Conservation (phyloP, 1,140 invertebrate species). For the Dufourea novaeangliae region DNA sequence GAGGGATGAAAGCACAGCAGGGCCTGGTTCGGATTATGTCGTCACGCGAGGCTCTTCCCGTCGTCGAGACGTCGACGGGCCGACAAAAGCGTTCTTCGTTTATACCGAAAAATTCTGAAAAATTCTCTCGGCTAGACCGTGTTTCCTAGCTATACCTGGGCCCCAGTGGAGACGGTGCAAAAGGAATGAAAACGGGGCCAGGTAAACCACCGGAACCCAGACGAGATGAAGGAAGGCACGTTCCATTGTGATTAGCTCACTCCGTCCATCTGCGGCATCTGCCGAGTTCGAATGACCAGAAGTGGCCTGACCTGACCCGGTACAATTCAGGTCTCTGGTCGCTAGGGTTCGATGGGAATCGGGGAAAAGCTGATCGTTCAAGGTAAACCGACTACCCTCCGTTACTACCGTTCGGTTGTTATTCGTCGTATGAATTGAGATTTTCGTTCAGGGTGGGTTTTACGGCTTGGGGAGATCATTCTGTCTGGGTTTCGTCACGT, state of each 20-base stretch:
- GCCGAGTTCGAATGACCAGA: constrained; percentile 5
- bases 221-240: constrained; percentile 19
- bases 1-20: neutral
- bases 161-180: too few relatives aligned
- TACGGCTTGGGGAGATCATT: too few relatives aligned
- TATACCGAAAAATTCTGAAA: too few relatives aligned
- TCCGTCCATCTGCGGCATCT: constrained; percentile 36
- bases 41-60: constrained; percentile 24
- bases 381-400: neutral
- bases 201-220: constrained; percentile 40
- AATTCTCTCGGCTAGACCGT: too few relatives aligned
- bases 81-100: constrained; percentile 24
- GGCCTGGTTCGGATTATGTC: constrained; percentile 35
- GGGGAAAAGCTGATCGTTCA: neutral
- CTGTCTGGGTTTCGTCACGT: constrained; percentile 6
- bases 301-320: neutral
- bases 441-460: too few relatives aligned
- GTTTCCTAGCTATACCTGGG: too few relatives aligned
- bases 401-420: neutral
- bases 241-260: constrained; percentile 29
- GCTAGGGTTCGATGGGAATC: constrained; percentile 1
- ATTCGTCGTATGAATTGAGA: neutral
- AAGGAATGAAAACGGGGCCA: too few relatives aligned
- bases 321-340: too few relatives aligned
- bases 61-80: neutral